Base-by-base conservation (phyloP, 2,797 vertebrate genomes). In the Heterohyrax brucei region DNA sequence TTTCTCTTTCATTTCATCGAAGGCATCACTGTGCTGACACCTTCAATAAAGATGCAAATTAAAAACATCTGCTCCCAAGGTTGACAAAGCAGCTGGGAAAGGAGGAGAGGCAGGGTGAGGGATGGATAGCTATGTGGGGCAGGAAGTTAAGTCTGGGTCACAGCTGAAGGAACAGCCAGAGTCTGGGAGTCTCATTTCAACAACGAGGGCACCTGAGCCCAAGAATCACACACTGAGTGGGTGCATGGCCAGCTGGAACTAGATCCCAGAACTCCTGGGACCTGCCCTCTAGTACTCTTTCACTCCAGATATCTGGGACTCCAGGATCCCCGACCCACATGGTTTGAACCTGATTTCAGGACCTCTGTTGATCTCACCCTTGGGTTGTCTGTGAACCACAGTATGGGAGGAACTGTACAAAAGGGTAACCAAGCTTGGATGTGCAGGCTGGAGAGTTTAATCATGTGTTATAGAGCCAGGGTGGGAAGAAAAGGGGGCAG, bases 51-150 rank as follows among this genome's bases (percentile, higher is more conserved):
- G 4, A 66, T 9, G 10, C 12, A 21, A 78, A 75, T 79, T 78
- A 72, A 84, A 84, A 87, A 85, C n/a, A 83, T 77, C 53, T 61
- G 14, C n/a, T 91, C 22, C 70, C 44, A 62, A 89, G 86, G 79
- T 62, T n/a, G 86, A 91, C 14, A 48, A 75, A n/a, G 18, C 7
- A 44, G 33, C 3, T 18, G 44, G 91, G 33, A 18, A 78, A 53
- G 19, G 70, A 89, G 26, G 78, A 6, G 7, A 78, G 62, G n/a
- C 33, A 66, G 76, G 21, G 48, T 46, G 18, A 62, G 22, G 87
- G 56, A 10, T 24, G 33, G 83, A 73, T 24, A 59, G 84, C 18
- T n/a, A 24, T 28, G 33, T 44, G 33, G 10, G 22, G 26, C 30
- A 48, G 50, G 33, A 46, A 10, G 0, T 0, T 10, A 44, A 64